Base-by-base conservation (phyloP, 1,140 invertebrate species). In the Adoxophyes honmai region DNA sequence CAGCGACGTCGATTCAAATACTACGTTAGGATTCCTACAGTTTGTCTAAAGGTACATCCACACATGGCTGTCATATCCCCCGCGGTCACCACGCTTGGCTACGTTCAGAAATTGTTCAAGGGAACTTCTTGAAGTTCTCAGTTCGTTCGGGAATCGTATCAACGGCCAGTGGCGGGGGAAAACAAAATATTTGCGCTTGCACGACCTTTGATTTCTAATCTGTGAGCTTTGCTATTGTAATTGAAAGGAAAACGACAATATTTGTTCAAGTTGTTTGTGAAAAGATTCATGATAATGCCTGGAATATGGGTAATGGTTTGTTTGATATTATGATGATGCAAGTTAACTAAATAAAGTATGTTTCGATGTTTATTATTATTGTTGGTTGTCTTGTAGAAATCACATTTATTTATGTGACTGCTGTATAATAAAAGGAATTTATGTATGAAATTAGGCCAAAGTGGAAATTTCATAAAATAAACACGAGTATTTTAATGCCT, bases 81-180 rank as follows among this genome's bases (percentile, higher is more conserved):
- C 44, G 48, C 62, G 61, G 62, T 68, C 64, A 66, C 57, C 63
- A 52, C 58, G 57, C 60, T 21, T 33, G 21, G 64, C 60, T 61
- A 62, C 63, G 65, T 62, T 58, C 52, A 61, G 58, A 73, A 72
- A 77, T 74, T 74, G 73, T 73, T 64, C 71, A 72, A 73, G 64
- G 66, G 68, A 78, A 80, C 59, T 72, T 77, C 55, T 62, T 62
- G 55, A 68, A 71, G 63, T 66, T 55, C 62, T 58, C 51, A 60
- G 57, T 64, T 64, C 63, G 65, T 64, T 62, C 52, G 54, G 55
- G 48, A 57, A 57, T 57, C 21, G 34, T 51, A 51, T 51, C 39
- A 57, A 48, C 15, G 42, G 18, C 35, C 38, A 6, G 55, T 11
- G 35, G 55, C 55, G 34, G 18, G 42, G 55, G 55, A 28, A 57